Base-by-base conservation (phyloP, 2,113 vertebrate species). In the Tilapia sparmanii region DNA sequence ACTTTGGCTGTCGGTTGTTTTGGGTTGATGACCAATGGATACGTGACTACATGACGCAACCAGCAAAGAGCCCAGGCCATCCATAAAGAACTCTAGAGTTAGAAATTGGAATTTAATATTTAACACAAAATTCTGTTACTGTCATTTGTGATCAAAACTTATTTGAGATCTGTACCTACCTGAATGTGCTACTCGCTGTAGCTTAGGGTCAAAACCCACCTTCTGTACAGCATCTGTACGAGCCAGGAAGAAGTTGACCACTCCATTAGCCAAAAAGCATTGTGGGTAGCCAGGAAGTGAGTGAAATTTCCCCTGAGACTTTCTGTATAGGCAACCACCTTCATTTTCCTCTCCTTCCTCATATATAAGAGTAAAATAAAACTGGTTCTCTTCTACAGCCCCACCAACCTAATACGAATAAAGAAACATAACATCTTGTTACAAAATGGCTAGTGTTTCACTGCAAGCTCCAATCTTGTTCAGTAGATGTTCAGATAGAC, bases 181-280 rank as follows among this genome's bases (percentile, higher is more conserved):
- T 86, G 92, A 84, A 71, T 97, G 97, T 10, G 94, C 97, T n/a
- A 96, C 95, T 35, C 96, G 88, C 10, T 93, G 90, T 45, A 97
- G 94, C 19, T 87, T 88, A 4, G 97, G 96, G 78, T 97, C 97
- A n/a, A 97, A 97, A 52, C 96, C 95, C 50, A 97, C 95, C 11
- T 52, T 93, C 19, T 47, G 93, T 26, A 95, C 93, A 1, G 92
- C 80, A 18, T 96, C 95, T 0, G 96, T 97, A 80, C 95, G 95
- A 22, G 96, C 97, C 87, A 97, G 91, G 84, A 97, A 97, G 87
- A 96, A 97, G 90, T 97, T 97, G 52, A 85, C 78, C 0, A 97
- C 94, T 0, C 93, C 96, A 7, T 89, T 94, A 5, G 93, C 92
- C 22, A 96, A 29, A 76, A 79, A 66, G 9, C 97, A 97, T 54